Conservation (phyloP, 2,797 vertebrate species). For the Paedocypris micromegethes region DNA sequence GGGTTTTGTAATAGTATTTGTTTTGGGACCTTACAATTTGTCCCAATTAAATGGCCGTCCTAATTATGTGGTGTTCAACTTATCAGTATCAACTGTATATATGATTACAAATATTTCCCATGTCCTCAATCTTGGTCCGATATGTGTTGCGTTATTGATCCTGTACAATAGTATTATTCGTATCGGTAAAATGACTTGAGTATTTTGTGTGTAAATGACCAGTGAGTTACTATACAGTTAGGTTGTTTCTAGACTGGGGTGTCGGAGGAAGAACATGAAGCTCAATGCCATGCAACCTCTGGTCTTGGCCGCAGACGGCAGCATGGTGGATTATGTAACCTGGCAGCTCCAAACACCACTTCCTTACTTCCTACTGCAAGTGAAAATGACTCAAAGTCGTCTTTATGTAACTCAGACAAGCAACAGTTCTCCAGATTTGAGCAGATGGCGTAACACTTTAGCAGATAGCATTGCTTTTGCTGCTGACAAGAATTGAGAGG, state of each 20-base stretch:
- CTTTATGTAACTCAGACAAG: constrained; percentile 48
- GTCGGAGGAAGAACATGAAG: constrained; percentile 38
- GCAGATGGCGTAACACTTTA: constrained; percentile 48
- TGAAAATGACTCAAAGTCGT: constrained; percentile 44
- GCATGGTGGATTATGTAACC: constrained; percentile 46
- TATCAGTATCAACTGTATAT: too few relatives aligned
- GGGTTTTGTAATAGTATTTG: too few relatives aligned
- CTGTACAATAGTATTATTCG: too few relatives aligned
- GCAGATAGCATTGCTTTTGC: constrained; percentile 18
- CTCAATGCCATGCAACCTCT: constrained; percentile 36
- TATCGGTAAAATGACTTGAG: too few relatives aligned
- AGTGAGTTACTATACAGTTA: constrained; percentile 11
- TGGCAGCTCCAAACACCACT: constrained; percentile 47
- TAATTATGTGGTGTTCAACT: too few relatives aligned
- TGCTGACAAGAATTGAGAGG: constrained; percentile 7
- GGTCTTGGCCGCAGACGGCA: constrained; percentile 47
- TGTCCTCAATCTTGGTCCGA: too few relatives aligned
- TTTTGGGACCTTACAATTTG: too few relatives aligned
- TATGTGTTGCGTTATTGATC: too few relatives aligned
- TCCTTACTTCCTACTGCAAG: constrained; percentile 44
- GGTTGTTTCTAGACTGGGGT: constrained; percentile 13
- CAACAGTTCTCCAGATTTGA: constrained; percentile 35
- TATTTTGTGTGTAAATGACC: neutral
- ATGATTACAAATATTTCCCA: too few relatives aligned
- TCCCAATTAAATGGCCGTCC: too few relatives aligned